Evolutionary conservation across 2,888 invertebrate species (phyloP), one percentile per base, ranked within the genome.

Genomic region (Eucera pruinosa): DNA sequence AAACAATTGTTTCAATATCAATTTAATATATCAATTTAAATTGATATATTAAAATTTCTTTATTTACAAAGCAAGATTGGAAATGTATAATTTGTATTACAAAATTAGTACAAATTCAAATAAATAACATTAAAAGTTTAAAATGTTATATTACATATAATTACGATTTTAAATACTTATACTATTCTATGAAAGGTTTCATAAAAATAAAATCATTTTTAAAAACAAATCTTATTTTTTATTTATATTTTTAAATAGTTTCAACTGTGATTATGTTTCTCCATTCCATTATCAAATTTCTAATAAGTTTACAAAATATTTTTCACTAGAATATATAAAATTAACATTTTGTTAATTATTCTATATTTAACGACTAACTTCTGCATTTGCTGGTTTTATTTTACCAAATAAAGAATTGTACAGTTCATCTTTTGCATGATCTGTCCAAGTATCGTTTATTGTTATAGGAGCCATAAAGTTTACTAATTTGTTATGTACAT

Each of bases 391-490:
- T 15, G 72, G 25, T 84, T 90, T 89, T 43, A 88, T 90, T 89
- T 92, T 95, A 13, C 96, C 96, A 93, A 98, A 98, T 69, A 98
- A 91, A 0, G 98, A 98, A 91, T 94, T 95, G 89, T 95, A 97
- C 73, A 98, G 92, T 91, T 98, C 97, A 90, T 95, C 95, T 89
- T 95, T 96, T 6, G 97, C 96, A 64, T 96, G 96, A 80, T 97
- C 96, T 1, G 95, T 95, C 96, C 97, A 97, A 0, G 93, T 93
- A 15, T 92, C 93, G 72, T 93, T 93, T 52, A 95, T 94, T 83
- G 96, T 95, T 41, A 94, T 92, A 0, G 98, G 96, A 1, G 97
- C 97, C 97, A 98, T 97, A 90, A 96, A 98, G 93, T 97, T 98
- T 0, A 98, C 95, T 61, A 98, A 92, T 90, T 97, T 96, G 64